Base-by-base conservation (phyloP, 1,140 invertebrate species). In the Prorops nasuta region DNA sequence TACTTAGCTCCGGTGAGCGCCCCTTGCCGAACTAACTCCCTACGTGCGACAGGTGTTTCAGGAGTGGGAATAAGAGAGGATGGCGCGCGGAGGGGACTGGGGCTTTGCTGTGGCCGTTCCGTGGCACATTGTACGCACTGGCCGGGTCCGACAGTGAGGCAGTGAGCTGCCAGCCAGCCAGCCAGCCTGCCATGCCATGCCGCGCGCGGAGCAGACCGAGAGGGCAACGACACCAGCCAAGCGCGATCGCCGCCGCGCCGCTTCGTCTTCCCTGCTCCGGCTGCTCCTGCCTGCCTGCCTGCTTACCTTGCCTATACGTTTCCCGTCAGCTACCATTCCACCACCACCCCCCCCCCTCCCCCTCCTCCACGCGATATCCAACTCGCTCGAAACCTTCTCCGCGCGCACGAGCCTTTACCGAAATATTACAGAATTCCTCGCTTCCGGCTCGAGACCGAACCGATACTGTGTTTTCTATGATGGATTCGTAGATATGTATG, bases 31-130 rank as follows among this genome's bases (percentile, higher is more conserved):
- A 60, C 57, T 44, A 69, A 65, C 61, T 64, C 61, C 57, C 60
- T 66, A n/a, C 62, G 54, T 51, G 56, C 72, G 71, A 74, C 74
- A 75, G 72, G 74, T 75, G 74, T 71, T 67, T 61, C 56, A 65
- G 59, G 67, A 66, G 63, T 61, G 70, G 69, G 71, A 69, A 69
- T 63, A 58, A 69, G 66, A 40, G 63, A 71, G 65, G 63, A 61
- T 63, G 54, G 56, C 52, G 45, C 56, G 56, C 58, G 62, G 64
- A 67, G 63, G 65, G 64, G 64, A 62, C 58, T 63, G 56, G 54
- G 56, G 61, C 59, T 67, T 47, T 50, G 52, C 51, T 57, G n/a
- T n/a, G 12, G 20, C 36, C 38, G 39, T 16, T 24, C 38, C 16
- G 22, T 39, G 58, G 43, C 51, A 47, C 48, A 21, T 43, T 37